Base-by-base conservation (phyloP, 2,113 vertebrate species). In the Polypterus bichir region DNA sequence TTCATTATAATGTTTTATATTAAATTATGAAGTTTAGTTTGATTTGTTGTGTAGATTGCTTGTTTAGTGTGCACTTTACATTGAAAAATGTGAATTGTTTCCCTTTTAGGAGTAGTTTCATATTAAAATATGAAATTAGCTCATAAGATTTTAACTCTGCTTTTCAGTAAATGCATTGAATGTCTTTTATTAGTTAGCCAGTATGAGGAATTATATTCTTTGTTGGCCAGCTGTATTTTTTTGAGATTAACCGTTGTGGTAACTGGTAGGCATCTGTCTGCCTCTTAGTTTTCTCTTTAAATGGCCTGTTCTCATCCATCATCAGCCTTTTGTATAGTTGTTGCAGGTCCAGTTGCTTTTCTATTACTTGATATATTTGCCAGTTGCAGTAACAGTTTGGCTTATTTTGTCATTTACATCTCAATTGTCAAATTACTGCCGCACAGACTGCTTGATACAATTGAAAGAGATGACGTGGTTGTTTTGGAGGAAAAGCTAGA, bases 391-490 rank as follows among this genome's bases (percentile, higher is more conserved):
- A 81, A 74, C 74, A 65, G 68, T 79, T 68, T 66, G 61, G 77
- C 71, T 66, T 67, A 71, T 68, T 74, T 61, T 62, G 64, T 68
- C 67, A 79, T 85, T 84, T 81, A 75, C 69, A 79, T 83, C 72
- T 79, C 75, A 81, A 81, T 82, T 80, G 72, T 84, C 73, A 72
- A 76, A 77, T 71, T 75, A 59, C 79, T 74, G 76, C 73, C 75
- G 64, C 66, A 59, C 53, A 61, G 63, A 46, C 57, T 69, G 73
- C 54, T 77, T 76, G 74, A 71, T 75, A 59, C 72, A 70, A 79
- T 73, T 72, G 62, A 80, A 83, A 80, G 81, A 76, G 83, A 77
- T 69, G 76, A 71, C 62, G 73, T 83, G 57, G 64, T 69, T 70
- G 63, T 73, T 80, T 79, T 71, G 79, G 68, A 66, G 70, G 60